A percentile compares a stretch with the other conserved stretches of the same genome.
Evolutionary conservation across 2,113 vertebrate species (phyloP).

Genomic region (Ancistrus triradiatus): DNA sequence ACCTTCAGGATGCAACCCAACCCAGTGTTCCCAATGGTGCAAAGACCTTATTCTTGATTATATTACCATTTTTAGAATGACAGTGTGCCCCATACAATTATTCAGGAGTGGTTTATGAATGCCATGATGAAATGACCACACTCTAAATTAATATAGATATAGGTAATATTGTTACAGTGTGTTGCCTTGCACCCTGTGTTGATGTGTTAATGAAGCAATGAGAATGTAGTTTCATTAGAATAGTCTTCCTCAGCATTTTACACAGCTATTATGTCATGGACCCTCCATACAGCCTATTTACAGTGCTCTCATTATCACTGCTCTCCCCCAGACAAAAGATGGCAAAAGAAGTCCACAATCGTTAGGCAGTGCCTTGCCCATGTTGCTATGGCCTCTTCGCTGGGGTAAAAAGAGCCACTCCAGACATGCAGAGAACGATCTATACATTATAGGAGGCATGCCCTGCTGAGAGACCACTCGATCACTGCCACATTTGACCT

Average conservation of each 20-base stretch:
- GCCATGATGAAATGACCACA: too few species aligned
- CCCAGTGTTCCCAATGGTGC: too few species aligned
- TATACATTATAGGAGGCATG: slow-evolving; percentile 49
- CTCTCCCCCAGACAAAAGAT: slow-evolving; percentile 21
- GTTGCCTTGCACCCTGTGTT: too few species aligned
- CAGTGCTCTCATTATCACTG: background rate
- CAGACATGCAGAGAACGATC: slow-evolving; percentile 55
- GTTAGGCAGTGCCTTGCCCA: slow-evolving; percentile 17
- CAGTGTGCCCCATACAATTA: too few species aligned
- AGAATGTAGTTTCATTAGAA: slow-evolving; percentile 26
- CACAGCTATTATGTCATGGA: slow-evolving; percentile 28
- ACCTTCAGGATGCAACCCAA: too few species aligned
- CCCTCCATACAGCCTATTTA: slow-evolving; percentile 20
- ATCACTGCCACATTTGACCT: slow-evolving; percentile 66
- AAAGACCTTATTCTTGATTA: too few species aligned
- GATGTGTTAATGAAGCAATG: slow-evolving; percentile 34
- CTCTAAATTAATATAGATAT: too few species aligned
- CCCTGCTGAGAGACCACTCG: slow-evolving; percentile 53
- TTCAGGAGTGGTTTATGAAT: too few species aligned
- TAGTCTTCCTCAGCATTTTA: slow-evolving; percentile 21
- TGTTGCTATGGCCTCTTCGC: slow-evolving; percentile 44
- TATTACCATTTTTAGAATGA: too few species aligned
- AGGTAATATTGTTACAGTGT: too few species aligned
- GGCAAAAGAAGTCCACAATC: slow-evolving; percentile 9
- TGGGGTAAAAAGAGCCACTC: slow-evolving; percentile 39